These are phyloP conservation scores for Phasia obesa DNA, from an alignment of 2,888 invertebrate genomes.

Conservation along the genomic window DNA sequence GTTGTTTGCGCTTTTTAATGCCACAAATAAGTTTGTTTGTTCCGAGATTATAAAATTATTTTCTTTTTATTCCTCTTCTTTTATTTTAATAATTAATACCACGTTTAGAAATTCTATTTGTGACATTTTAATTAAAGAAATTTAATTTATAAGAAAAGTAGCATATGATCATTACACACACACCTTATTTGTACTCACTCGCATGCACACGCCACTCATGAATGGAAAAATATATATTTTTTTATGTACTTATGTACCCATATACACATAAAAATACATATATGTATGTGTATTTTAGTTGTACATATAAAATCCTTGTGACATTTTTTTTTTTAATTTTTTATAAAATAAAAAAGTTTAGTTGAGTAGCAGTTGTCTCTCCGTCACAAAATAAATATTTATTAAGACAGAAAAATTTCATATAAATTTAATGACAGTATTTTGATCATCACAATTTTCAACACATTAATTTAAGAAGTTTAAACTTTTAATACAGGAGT, in stretches of 20 bases:
- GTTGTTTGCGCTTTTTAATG: slow-evolving; percentile 26
- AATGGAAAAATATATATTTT: too few relatives aligned
- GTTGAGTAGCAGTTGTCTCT: not conserved
- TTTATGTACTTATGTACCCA: not conserved
- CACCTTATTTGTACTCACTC: not conserved
- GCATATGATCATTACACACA: slow-evolving; percentile 13
- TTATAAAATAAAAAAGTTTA: not conserved
- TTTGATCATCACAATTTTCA: too few relatives aligned
- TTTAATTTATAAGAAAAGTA: slow-evolving; percentile 51
- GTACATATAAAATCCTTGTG: slow-evolving; percentile 16
- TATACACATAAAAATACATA: too few relatives aligned
- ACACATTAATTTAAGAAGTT: too few relatives aligned
- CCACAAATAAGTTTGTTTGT: slow-evolving; percentile 52
- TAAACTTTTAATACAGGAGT: too few relatives aligned
- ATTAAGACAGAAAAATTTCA: too few relatives aligned
- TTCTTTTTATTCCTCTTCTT: slow-evolving; percentile 44
- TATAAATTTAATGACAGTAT: too few relatives aligned
- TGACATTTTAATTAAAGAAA: slow-evolving; percentile 68
- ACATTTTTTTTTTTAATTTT: slow-evolving; percentile 5
- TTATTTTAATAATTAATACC: slow-evolving; percentile 66
- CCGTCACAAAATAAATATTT: not conserved
- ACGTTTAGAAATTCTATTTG: slow-evolving; percentile 63
- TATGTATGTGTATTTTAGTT: too few relatives aligned
- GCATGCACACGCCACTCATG: not conserved
- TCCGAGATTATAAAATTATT: slow-evolving; percentile 53